Evolutionary conservation across 1,140 invertebrate species (phyloP), one percentile per base, ranked within the genome.

Genomic region (Aphelenchoides besseyi): DNA sequence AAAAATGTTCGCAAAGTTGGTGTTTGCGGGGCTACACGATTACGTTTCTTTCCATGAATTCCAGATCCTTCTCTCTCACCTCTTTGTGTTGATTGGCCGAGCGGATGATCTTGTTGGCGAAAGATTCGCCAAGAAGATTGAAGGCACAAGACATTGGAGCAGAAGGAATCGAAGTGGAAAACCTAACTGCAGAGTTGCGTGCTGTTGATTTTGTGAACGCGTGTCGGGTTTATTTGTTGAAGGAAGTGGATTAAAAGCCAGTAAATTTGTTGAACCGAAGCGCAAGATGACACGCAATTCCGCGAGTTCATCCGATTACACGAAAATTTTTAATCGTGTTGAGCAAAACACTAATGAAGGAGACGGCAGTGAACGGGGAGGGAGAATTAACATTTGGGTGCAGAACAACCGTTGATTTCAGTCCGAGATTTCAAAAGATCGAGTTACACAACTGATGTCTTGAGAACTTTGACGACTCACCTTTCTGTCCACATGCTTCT

Each of bases 401-500:
- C 55, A 59, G 55, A n/a, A n/a, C n/a, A n/a, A n/a, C 41, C 12
- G 23, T 48, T 23, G 41, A 12, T 23, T 48, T 48, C 41, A 23
- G 23, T 48, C 41, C 12, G 41, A 48, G 41, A 48, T 48, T 48
- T 12, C 41, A 23, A n/a, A n/a, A n/a, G n/a, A n/a, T n/a, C n/a
- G n/a, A n/a, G n/a, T n/a, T n/a, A n/a, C n/a, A n/a, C n/a, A n/a
- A 23, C 41, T 12, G 23, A 48, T 23, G 23, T 48, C 12, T 33
- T 23, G 18, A 8, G 5, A 16, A 33, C 5, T 59, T 59, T 59
- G 12, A 33, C 5, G 16, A 67, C 78, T 72, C 18, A 83, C 79
- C 69, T 81, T 80, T 55, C 70, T 70, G 69, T 81, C 79, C 2
- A 83, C 79, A 29, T 83, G 77, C 53, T 81, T 81, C 30, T 74